Percentiles rank a stretch among this genome's conserved stretches.
Conservation (phyloP, 2,797 vertebrate species). For the Tragopan temminckii region DNA sequence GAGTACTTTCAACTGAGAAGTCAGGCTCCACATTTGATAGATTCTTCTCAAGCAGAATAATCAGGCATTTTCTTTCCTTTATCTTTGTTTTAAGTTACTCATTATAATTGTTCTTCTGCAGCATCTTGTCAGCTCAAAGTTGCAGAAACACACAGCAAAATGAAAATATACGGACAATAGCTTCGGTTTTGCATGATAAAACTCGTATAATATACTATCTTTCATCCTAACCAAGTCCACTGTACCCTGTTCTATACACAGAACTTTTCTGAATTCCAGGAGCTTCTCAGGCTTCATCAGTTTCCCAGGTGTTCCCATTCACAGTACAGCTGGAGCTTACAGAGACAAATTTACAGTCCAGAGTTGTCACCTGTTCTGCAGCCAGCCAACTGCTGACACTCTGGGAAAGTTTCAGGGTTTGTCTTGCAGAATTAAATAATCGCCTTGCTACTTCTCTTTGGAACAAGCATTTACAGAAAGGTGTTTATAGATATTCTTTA, state of each 20-base stretch:
- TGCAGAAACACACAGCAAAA: not conserved
- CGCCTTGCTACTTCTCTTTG: no score
- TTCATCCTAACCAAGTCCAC: not conserved
- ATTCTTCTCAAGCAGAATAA: not conserved
- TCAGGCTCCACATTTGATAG: not conserved
- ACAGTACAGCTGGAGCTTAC: no score
- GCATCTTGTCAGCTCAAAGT: not conserved
- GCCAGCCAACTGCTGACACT: no score
- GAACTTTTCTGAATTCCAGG: not conserved
- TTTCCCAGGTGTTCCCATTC: no score
- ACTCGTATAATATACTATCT: not conserved
- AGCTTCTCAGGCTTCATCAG: not conserved
- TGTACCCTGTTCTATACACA: not conserved
- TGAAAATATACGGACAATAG: not conserved
- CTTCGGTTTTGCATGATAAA: not conserved
- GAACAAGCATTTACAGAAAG: not conserved
- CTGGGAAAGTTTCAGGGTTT: no score
- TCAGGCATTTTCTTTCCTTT: not conserved
- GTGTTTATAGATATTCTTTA: not conserved
- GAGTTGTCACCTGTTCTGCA: no score
- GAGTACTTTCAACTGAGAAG: not conserved
- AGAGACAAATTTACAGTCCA: no score
- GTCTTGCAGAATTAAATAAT: no score
- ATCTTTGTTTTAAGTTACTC: not conserved
- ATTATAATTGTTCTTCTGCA: not conserved